Evolutionary conservation across 1,140 invertebrate species (phyloP), one percentile per base, ranked within the genome.

Genomic region (Trichonephila inaurata): DNA sequence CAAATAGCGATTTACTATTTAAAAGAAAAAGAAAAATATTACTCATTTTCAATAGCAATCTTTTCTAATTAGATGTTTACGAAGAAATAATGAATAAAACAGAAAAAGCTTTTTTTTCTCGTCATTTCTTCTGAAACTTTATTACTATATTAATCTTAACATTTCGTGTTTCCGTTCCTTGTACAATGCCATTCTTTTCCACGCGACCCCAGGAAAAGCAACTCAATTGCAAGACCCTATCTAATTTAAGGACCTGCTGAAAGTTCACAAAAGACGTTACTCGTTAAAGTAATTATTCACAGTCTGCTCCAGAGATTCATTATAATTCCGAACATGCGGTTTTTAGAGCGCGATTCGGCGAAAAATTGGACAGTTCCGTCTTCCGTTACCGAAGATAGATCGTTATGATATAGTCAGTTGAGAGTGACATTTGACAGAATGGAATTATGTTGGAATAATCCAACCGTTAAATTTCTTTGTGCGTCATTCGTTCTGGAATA

Each of bases 281-380:
- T 77, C 72, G 28, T 77, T 77, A 77, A 16, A 7, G 18, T 18
- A 77, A 77, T 40, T 40, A 40, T 77, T 33, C 24, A 40, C 5
- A 28, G 72, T 6, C 1, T 33, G 18, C 18, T 40, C 28, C 28
- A 77, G 16, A 18, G 33, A 77, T 40, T 77, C 72, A 77, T 77
- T 77, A 77, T 33, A 33, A 77, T 77, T 77, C 28, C 16, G 62
- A 19, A 40, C 21, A 0, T 77, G 72, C 72, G 72, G 72, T 77
- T 77, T 77, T 77, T 77, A 16, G 28, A 18, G 4, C 14, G 33
- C 12, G 28, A 1, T 77, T 40, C 28, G 28, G 28, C 28, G 28
- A 19, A 33, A 77, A 77, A 77, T 77, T 77, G 33, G 72, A 77
- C 72, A 77, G 72, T 77, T 77, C 72, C 72, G 72, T 33, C 33